Evolutionary conservation across 92 coral and sea anemone species (phyloP), one percentile per base, ranked within the genome.

Genomic region (Phenganax marumi): DNA sequence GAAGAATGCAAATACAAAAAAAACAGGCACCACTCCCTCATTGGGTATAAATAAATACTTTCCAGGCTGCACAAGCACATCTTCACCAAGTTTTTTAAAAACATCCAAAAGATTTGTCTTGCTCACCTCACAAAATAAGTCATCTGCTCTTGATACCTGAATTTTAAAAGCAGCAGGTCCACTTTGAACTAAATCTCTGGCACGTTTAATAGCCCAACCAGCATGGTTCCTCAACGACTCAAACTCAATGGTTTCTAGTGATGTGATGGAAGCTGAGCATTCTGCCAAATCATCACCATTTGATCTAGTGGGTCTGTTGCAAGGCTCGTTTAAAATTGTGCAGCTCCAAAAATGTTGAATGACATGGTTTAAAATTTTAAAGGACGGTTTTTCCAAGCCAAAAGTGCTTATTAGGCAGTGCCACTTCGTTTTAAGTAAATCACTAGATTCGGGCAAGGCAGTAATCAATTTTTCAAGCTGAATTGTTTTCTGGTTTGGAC

Each of bases 261-360:
- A 58, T 58, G 12, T 13, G 21, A 23, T 1, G 65, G 65, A 58
- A 7, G 65, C 8, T 1, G 21, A 58, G 21, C 21, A 7, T 13
- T 58, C 21, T 7, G 65, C 8, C 9, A 21, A 18, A 58, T 14
- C 21, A 14, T 58, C 65, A 58, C 6, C n/a, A 58, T 58, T 58
- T 58, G 23, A 58, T 58, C 65, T 18, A 58, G 65, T 13, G 65
- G 65, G 23, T 58, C 57, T 11, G 57, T 53, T 0, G 17, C 9
- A 10, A 53, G 9, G 57, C 57, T 58, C 65, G 7, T 58, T 14
- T 58, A 58, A 58, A 58, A 58, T 18, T 58, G 23, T 13, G 23
- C 65, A 58, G 65, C 65, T 58, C 65, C 65, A 58, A 58, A 58
- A 14, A 58, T 58, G 65, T 58, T 58, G 65, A 7, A 58, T 14